Percentiles rank a stretch among this genome's conserved stretches.
phyloP scores from a whole-genome alignment of 2,888 invertebrate genomes.

The Ophion obscuratus region DNA sequence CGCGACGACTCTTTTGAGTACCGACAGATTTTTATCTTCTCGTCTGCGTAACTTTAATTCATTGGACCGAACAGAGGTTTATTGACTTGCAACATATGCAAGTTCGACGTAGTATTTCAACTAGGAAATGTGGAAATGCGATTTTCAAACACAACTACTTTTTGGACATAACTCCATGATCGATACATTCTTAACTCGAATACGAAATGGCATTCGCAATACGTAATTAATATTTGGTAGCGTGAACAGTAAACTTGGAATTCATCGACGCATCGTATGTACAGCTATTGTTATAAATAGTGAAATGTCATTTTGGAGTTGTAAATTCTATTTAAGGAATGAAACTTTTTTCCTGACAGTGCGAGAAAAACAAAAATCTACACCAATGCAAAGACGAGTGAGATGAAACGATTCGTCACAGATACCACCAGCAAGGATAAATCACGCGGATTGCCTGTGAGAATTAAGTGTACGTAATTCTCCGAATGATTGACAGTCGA shows the following conservation, averaged over 20 bases:
- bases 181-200: slow-evolving; percentile 4
- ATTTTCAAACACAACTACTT: slow-evolving; percentile 3
- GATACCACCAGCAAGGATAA: slow-evolving; percentile 23
- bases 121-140: neutral
- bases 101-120: neutral
- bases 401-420: slow-evolving; percentile 52
- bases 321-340: slow-evolving; percentile 27
- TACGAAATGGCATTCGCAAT: slow-evolving; percentile 20
- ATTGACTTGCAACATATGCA: neutral
- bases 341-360: slow-evolving; percentile 27
- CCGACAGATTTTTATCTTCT: neutral
- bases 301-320: slow-evolving; percentile 23
- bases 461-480: slow-evolving; percentile 37
- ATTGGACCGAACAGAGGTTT: neutral
- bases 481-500: slow-evolving; percentile 43
- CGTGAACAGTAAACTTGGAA: slow-evolving; percentile 35
- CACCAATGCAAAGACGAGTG: slow-evolving; percentile 65
- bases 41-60: neutral
- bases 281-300: slow-evolving; percentile 36
- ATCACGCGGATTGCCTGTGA: slow-evolving; percentile 50
- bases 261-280: slow-evolving; percentile 56
- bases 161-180: neutral
- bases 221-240: slow-evolving; percentile 41
- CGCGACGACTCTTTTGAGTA: neutral
- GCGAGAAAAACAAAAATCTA: slow-evolving; percentile 71